Evolutionary conservation across 2,797 vertebrate genomes (phyloP).

Genomic region (Takifugu ocellatus): DNA sequence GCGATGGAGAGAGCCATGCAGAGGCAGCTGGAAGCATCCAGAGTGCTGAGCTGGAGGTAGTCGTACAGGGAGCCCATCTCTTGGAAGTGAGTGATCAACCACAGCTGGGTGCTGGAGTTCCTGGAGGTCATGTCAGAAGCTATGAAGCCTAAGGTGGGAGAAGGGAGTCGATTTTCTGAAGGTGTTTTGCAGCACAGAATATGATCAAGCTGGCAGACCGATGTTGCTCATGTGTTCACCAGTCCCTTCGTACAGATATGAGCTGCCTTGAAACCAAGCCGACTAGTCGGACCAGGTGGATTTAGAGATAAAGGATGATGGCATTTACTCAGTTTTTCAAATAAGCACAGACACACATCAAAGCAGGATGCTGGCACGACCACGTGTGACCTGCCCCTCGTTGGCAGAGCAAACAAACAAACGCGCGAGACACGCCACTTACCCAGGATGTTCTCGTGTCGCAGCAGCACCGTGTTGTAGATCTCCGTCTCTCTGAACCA

Average conservation of each 20-base stretch:
- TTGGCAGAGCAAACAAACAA: background rate
- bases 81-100: constrained; percentile 97
- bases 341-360: background rate
- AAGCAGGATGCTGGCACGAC: background rate
- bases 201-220: background rate
- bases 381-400: background rate
- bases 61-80: constrained; percentile 97
- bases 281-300: background rate
- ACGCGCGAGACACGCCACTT: constrained; percentile 18
- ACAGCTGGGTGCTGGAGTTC: constrained; percentile 97
- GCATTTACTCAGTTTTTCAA: background rate
- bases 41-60: constrained; percentile 91
- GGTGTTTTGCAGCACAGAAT: too few species aligned
- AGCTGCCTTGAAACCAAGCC: too few species aligned
- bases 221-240: too few species aligned
- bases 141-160: constrained; percentile 80
- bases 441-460: constrained; percentile 97
- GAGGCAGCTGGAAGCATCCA: constrained; percentile 89
- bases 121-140: constrained; percentile 98
- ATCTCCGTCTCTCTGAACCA: constrained; percentile 99
- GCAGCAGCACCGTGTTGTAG: constrained; percentile 96
- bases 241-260: too few species aligned
- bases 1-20: constrained; percentile 92
- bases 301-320: background rate
- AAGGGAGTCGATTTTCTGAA: background rate